Conservation (phyloP, 1,140 invertebrate species). For the Geopemphigus sp. region DNA sequence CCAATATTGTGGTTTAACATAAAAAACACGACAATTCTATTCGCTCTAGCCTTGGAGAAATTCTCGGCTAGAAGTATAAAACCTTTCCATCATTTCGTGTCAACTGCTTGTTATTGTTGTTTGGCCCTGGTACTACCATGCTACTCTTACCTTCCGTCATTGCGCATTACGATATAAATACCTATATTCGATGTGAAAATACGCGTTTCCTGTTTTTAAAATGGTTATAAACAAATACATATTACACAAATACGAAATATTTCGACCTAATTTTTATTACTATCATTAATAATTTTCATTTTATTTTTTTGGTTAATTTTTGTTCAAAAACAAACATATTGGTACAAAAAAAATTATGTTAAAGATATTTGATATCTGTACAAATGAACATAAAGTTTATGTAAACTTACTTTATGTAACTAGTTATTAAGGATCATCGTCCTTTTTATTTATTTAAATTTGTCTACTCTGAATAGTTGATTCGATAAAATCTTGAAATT, state of each 20-base stretch:
- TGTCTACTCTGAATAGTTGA: not conserved
- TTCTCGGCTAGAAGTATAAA: slow-evolving; percentile 26
- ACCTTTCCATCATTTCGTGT: slow-evolving; percentile 42
- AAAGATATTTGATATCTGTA: too few species aligned
- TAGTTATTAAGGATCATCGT: not conserved
- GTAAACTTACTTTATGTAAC: not conserved
- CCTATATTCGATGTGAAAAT: not conserved
- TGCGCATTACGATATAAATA: not conserved
- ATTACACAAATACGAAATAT: not conserved
- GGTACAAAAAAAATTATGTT: too few species aligned
- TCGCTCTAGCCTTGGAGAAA: not conserved
- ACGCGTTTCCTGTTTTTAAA: slow-evolving; percentile 13
- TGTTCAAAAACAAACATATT: too few species aligned
- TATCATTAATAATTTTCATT: too few species aligned
- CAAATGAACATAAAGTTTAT: not conserved
- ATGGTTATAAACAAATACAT: not conserved
- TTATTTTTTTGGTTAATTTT: too few species aligned
- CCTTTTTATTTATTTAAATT: not conserved
- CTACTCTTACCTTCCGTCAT: slow-evolving; percentile 35
- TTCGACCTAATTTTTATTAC: too few species aligned
- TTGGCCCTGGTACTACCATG: slow-evolving; percentile 38
- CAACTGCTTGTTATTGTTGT: slow-evolving; percentile 45
- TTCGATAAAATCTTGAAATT: too few species aligned
- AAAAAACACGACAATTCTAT: not conserved
- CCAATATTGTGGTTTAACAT: slow-evolving; percentile 1